Evolutionary conservation across 2,888 invertebrate species (phyloP), one percentile per base, ranked within the genome.

Genomic region (Ectropis crepuscularia): DNA sequence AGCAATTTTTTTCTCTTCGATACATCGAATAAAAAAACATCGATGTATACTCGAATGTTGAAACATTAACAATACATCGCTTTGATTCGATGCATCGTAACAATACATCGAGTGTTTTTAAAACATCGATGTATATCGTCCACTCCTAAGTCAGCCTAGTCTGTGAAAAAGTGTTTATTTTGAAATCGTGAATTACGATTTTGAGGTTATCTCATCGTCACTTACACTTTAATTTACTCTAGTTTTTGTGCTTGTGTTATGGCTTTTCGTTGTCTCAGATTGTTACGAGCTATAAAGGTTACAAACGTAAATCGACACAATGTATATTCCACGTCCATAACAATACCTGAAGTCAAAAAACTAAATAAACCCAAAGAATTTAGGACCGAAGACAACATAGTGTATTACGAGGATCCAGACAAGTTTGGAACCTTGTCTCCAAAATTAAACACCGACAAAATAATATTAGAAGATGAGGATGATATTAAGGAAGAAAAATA

Each of bases 401-500:
- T 76, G 5, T 83, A 81, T 73, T 68, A 82, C 45, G 89, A 87
- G 70, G 94, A 95, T 79, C 94, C 95, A 28, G 94, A 95, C 77
- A 86, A 75, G 11, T 95, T 95, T 79, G 95, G 95, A 10, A 88
- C 88, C 11, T 79, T 93, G 50, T 82, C 88, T 37, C 78, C 76
- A 43, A 79, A 74, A 68, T 37, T 71, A 42, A 74, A 71, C 51
- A 68, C 64, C 6, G 72, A 78, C 42, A 69, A 77, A 74, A 87
- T 83, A 11, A 73, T 80, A 41, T 71, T 88, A 61, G 81, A 86
- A 70, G 93, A 94, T 72, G 92, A 94, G 76, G 95, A 92, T 51
- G 96, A 96, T 81, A 74, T 92, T 39, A 85, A 87, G 72, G 96
- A 96, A 82, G 94, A 95, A 68, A 88, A 94, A 51, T 94, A 88